Evolutionary conservation across 2,113 vertebrate species (phyloP).

Genomic region (Serilophus lunatus): DNA sequence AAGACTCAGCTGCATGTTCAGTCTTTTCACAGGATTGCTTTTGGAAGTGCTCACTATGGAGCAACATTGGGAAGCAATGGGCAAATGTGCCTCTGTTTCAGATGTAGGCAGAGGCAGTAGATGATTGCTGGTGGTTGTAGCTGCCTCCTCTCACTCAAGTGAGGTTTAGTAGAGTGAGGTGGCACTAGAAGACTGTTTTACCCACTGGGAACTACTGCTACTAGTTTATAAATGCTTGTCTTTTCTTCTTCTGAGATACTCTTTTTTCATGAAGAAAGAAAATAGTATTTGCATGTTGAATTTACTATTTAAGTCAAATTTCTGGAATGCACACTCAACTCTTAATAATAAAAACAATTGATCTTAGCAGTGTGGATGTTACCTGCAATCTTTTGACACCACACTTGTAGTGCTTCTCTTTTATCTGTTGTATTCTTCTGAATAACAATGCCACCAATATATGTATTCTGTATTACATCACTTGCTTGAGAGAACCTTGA

Average conservation of each 20-base stretch:
- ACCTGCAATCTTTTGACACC: neutral
- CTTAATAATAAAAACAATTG: neutral
- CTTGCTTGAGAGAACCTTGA: neutral
- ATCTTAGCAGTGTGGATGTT: neutral
- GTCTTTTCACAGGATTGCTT: neutral
- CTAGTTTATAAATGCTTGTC: neutral
- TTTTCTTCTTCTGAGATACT: neutral
- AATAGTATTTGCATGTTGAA: neutral
- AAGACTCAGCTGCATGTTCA: neutral
- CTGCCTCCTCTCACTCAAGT: neutral
- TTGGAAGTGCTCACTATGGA: neutral
- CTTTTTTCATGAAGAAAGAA: neutral
- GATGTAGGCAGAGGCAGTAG: neutral
- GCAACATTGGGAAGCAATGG: neutral
- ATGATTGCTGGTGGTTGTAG: neutral
- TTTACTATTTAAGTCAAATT: neutral
- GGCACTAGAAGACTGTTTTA: neutral
- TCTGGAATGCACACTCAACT: neutral
- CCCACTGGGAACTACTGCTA: neutral
- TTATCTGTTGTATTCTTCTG: neutral
- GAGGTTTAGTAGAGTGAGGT: neutral
- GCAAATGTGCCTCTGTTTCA: neutral
- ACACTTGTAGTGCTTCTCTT: neutral
- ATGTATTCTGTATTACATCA: neutral
- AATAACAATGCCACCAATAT: neutral